Evolutionary conservation across 2,113 vertebrate genomes (phyloP), one percentile per base, ranked within the genome.

Genomic region (Salvator merianae): DNA sequence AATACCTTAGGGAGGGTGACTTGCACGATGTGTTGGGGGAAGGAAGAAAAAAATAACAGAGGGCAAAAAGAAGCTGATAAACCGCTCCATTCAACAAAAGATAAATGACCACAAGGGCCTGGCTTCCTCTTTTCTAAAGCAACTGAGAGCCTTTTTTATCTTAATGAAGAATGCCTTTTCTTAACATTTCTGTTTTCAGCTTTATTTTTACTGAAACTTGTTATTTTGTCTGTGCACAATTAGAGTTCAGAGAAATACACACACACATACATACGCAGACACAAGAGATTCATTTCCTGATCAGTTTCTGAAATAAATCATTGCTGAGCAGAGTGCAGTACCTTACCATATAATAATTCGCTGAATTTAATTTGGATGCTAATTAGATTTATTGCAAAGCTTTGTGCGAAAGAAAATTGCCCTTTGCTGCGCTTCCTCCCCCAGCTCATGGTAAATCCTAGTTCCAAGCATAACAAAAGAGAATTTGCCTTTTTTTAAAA

Each of bases 71-170:
- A 14, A 84, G 59, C 81, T 95, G 91, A 94, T 93, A 92, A 94
- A 94, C 88, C 85, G 43, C 81, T 87, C 14, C 77, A 93, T 93
- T 94, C 89, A 94, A 82, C 65, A 83, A 81, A 88, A 93, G 91
- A 95, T 85, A 90, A 92, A 95, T 83, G 82, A 79, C 74, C 75
- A 14, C 32, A 86, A 18, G 84, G 68, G 36, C 90, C 47, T 91
- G 71, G 81, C 47, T 91, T 88, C 86, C 75, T 88, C 65, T 81
- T 69, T 90, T 91, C 91, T 36, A 47, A 59, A 93, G 66, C 7
- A 79, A 76, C 79, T 18, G 38, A 91, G 74, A 91, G 73, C 40
- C 50, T 77, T 84, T 89, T 94, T 90, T 91, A 89, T 91, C 80
- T 91, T 88, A 90, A 88, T 81, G 75, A 91, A 81, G 81, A 34